Base-by-base conservation (phyloP, 1,140 invertebrate species). In the Dufourea novaeangliae region DNA sequence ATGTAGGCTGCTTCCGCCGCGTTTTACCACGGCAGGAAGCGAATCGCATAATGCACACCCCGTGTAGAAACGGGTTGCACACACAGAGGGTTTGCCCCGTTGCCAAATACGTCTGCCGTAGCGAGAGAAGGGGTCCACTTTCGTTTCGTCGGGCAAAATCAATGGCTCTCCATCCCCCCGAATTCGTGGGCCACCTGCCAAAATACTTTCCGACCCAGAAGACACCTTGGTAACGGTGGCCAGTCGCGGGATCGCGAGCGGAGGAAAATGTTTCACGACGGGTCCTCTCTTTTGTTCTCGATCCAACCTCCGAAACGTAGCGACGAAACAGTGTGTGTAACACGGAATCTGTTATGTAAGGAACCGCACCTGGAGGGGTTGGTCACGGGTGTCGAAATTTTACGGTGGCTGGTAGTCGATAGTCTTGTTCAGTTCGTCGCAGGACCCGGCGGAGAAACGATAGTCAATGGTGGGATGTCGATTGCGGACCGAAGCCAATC, bases 181-280 rank as follows among this genome's bases (percentile, higher is more conserved):
- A 77, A 54, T 78, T 14, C 77, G 56, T 56, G 82, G 81, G 78
- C 69, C 72, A 73, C 74, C 54, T 86, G 82, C 85, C 86, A 88
- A 83, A 82, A 87, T 77, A 70, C 80, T 37, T 67, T 27, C 78
- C 41, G 34, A 57, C 7, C 63, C 57, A 71, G 67, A 52, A 56
- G 69, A 32, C 32, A 66, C 75, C 64, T 78, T 54, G 56, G 46
- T 63, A 72, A 34, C 34, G 41, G 39, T 5, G 37, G 39, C 52
- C 61, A 66, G 29, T 72, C 27, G 41, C 34, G 32, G 14, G 17
- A 11, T 32, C 44, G 70, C 17, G 17, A 4, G 41, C 12, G 44
- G 27, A 27, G n/a, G 41, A 34, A 57, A 63, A 73, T 46, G 63
- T 29, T 50, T 41, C 56, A 14, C 32, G 27, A 32, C n/a, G n/a